Base-by-base conservation (phyloP, 2,113 vertebrate species). In the Sebastes schlegelii region DNA sequence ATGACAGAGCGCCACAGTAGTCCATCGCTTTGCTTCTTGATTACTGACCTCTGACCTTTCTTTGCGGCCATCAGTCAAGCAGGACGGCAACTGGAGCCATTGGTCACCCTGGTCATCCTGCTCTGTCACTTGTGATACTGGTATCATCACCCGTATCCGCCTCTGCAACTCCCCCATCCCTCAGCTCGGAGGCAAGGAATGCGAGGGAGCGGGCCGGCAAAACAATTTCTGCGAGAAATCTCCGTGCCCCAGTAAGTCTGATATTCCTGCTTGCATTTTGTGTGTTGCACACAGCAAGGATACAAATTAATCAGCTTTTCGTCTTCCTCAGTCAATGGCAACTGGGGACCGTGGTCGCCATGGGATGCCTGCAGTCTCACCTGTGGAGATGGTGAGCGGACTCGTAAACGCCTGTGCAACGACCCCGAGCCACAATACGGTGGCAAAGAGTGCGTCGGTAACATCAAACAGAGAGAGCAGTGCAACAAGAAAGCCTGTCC, bases 61-160 rank as follows among this genome's bases (percentile, higher is more conserved):
- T 42, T 85, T 58, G 5, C 23, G 73, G 5, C 65, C 52, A 73
- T 68, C 17, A 99, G 99, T 99, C 95, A 99, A 98, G 92, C 99
- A 99, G 93, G 97, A 99, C 70, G 99, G 99, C 57, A 96, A 94
- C 89, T 99, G 99, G 99, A 99, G 99, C 92, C 97, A 99, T 71
- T 99, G 99, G 99, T 99, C 99, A 1, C 99, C 99, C 0, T 99
- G 98, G 99, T 99, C 99, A 0, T 99, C 98, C 0, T 99, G 99
- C 87, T 99, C 99, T 0, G 98, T 98, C 86, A 98, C 97, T 6
- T 99, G 99, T 55, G 99, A 97, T 7, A 92, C 83, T 2, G 99
- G 99, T 8, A 95, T 97, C 89, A 98, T 98, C 89, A 99, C 99
- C 46, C 97, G 98, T 85, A 99, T 99, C 88, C 97, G 98, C 85